These are phyloP conservation scores for Caenorhabditis tropicalis DNA, from an alignment of 1,140 invertebrate genomes.

Conservation along the genomic window DNA sequence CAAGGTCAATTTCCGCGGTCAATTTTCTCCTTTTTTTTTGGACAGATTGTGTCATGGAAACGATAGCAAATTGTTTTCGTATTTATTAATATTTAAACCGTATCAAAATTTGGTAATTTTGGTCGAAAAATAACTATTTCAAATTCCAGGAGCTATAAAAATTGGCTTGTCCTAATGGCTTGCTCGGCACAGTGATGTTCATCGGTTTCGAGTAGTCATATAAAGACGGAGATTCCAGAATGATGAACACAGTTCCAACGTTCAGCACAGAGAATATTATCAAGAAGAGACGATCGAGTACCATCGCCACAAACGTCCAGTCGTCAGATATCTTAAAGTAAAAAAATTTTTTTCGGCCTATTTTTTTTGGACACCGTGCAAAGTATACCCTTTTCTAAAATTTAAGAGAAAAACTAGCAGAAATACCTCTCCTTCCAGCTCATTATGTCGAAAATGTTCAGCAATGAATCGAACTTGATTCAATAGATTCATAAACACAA, in stretches of 20 bases:
- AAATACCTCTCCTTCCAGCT: constrained; percentile 64
- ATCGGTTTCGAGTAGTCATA: constrained; percentile 65
- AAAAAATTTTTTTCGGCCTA: too few relatives aligned
- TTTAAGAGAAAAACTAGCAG: too few relatives aligned
- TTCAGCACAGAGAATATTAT: constrained; percentile 70
- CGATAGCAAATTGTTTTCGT: background rate
- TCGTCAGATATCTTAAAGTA: constrained; percentile 79
- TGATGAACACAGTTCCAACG: constrained; percentile 69
- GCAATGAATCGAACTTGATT: constrained; percentile 70
- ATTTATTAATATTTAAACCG: background rate
- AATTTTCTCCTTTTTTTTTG: background rate
- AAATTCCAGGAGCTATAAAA: constrained; percentile 50
- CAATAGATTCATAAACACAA: constrained; percentile 67
- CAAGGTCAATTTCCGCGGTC: constrained; percentile 7
- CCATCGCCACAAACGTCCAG: constrained; percentile 99
- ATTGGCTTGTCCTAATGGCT: constrained; percentile 65
- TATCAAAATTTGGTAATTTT: background rate
- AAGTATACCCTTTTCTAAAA: too few relatives aligned
- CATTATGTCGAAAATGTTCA: constrained; percentile 62
- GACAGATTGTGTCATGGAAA: background rate
- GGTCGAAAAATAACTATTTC: background rate
- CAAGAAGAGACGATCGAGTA: constrained; percentile 94
- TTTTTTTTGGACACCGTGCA: too few relatives aligned
- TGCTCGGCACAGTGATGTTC: constrained; percentile 69
- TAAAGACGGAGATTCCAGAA: constrained; percentile 69